phyloP scores from a whole-genome alignment of 2,113 vertebrate genomes.

The Oxyruncus cristatus region DNA sequence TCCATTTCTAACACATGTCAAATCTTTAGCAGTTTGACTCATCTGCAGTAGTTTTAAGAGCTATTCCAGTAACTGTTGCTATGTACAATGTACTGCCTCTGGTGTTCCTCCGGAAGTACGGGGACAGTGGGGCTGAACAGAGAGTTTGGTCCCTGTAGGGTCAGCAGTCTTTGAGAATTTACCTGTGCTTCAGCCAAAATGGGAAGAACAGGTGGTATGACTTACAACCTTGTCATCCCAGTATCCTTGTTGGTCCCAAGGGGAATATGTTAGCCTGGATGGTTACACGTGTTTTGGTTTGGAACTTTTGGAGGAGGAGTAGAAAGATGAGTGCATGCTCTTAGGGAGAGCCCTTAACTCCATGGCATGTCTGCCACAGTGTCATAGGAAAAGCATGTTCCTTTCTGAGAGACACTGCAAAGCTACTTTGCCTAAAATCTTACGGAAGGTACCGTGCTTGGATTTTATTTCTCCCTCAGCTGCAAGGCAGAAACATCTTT shows the following conservation, averaged over 20 bases:
- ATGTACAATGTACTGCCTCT: not conserved
- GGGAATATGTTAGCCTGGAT: not conserved
- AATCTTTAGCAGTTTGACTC: not conserved
- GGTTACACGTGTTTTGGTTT: not conserved
- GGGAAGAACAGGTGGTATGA: not conserved
- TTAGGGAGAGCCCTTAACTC: not conserved
- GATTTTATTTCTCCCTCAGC: not conserved
- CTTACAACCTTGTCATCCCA: not conserved
- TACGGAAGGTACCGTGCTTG: not conserved
- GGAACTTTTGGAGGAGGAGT: not conserved
- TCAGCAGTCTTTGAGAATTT: not conserved
- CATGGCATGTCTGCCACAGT: not conserved
- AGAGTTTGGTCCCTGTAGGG: not conserved
- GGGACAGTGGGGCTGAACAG: not conserved
- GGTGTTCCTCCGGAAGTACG: fast-evolving
- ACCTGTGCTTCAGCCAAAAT: not conserved
- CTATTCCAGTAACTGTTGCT: not conserved
- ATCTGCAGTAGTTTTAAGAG: not conserved
- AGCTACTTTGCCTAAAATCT: not conserved
- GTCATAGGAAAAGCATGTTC: not conserved
- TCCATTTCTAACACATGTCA: not conserved
- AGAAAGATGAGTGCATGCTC: not conserved
- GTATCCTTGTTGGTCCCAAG: not conserved
- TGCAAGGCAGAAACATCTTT: not conserved
- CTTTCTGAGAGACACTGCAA: not conserved